phyloP scores from a whole-genome alignment of 2,888 invertebrate species.

The Drosophila demipolita region DNA sequence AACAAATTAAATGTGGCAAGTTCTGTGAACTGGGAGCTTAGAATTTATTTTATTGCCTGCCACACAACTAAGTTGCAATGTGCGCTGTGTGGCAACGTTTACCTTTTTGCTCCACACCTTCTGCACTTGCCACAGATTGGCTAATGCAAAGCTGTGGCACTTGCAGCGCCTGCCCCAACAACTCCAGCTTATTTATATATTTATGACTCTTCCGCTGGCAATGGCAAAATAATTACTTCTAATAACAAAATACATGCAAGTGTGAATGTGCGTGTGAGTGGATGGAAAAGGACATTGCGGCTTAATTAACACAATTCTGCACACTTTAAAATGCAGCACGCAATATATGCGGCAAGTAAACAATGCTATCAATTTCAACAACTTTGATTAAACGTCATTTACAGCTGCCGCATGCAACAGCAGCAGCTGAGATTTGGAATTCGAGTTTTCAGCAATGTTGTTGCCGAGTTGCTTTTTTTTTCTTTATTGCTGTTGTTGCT shows the following conservation, averaged over 20 bases:
- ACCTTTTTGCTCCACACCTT: slow-evolving; percentile 42
- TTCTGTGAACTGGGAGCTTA: slow-evolving; percentile 59
- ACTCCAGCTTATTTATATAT: slow-evolving; percentile 58
- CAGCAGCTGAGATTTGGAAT: slow-evolving; percentile 45
- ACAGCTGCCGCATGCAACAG: slow-evolving; percentile 56
- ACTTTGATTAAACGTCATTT: slow-evolving; percentile 81
- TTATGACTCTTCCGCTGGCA: slow-evolving; percentile 48
- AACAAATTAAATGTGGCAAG: slow-evolving; percentile 80
- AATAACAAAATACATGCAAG: slow-evolving; percentile 40
- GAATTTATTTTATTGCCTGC: slow-evolving; percentile 76
- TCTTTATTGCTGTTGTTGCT: slow-evolving; percentile 29
- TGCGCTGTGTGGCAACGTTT: slow-evolving; percentile 28
- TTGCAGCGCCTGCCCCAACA: slow-evolving; percentile 24
- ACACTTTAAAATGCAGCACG: slow-evolving; percentile 70
- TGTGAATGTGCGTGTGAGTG: not conserved
- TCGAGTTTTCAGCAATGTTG: slow-evolving; percentile 34
- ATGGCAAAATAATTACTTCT: slow-evolving; percentile 55
- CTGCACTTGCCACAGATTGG: slow-evolving; percentile 45
- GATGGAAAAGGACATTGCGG: slow-evolving; percentile 16
- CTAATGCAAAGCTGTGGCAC: slow-evolving; percentile 66
- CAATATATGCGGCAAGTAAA: slow-evolving; percentile 67
- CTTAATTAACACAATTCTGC: slow-evolving; percentile 70
- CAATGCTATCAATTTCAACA: slow-evolving; percentile 80
- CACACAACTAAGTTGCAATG: slow-evolving; percentile 68
- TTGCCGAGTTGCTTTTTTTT: slow-evolving; percentile 55